phyloP scores from a whole-genome alignment of 2,797 vertebrate species.

The Danio tinwini region DNA sequence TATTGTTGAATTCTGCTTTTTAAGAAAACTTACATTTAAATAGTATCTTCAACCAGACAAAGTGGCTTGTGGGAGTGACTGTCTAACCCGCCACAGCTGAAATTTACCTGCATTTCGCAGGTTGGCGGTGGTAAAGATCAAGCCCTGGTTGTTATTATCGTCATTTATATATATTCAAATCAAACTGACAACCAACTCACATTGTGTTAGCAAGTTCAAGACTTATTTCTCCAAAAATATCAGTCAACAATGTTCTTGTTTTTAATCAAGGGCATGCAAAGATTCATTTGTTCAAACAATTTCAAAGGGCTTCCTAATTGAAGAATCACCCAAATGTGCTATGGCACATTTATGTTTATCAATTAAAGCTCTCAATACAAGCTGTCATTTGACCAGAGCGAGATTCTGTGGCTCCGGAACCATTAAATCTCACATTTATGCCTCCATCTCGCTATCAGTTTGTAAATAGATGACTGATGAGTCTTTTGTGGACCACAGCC shows the following conservation, averaged over 20 bases:
- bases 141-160: too few relatives aligned
- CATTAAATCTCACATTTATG: conserved; percentile 37
- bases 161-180: background rate
- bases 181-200: background rate
- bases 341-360: conserved; percentile 14
- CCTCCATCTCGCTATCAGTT: conserved; percentile 28
- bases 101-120: too few relatives aligned
- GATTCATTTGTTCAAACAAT: conserved; percentile 1
- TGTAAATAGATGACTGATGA: conserved; percentile 46
- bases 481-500: conserved; percentile 30
- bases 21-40: too few relatives aligned
- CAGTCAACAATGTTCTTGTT: background rate
- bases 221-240: background rate
- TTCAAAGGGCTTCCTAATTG: background rate
- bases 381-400: background rate
- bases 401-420: conserved; percentile 1
- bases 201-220: background rate
- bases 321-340: conserved; percentile 8
- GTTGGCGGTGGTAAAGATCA: too few relatives aligned
- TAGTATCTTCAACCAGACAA: too few relatives aligned
- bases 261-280: background rate
- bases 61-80: too few relatives aligned
- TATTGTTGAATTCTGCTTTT: too few relatives aligned
- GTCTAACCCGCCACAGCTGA: too few relatives aligned
- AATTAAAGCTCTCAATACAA: background rate